Base-by-base conservation (phyloP, 2,797 vertebrate genomes). In the Anabas testudineus region DNA sequence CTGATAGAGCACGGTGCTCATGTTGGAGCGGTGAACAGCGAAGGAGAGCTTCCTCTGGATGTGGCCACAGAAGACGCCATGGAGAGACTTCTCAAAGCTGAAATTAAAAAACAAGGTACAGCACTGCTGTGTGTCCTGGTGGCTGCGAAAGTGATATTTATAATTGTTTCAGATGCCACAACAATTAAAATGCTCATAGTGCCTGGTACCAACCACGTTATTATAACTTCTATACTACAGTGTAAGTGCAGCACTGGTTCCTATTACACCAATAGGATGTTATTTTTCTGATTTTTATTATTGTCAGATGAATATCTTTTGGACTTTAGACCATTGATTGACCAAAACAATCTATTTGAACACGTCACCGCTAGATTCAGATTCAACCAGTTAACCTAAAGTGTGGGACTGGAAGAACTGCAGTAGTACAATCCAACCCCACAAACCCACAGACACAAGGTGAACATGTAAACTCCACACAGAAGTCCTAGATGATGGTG, bases 101-200 rank as follows among this genome's bases (percentile, higher is more conserved):
- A 95, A 88, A 92, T 96, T 59, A 96, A 95, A 65, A 96, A 95
- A 69, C 95, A 95, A 91, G 94, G 95, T 96, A 60, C 85, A 75
- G 18, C 75, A 26, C 22, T 0, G 0, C 45, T 30, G 13, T 2
- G 32, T 8, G 8, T 53, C 10, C 6, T 56, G 18, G 43, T 45
- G 24, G 4, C 24, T 4, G 4, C 24, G 24, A 26, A 30, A 7
- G 7, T 21, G 36, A 54, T 47, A 46, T 66, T 56, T 43, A 28
- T 7, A 2, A 10, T 42, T 7, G 14, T 21, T 30, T 30, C 28
- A 30, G 6, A 30, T 30, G 9, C n/a, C n/a, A 21, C 14, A 18
- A 8, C 13, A 46, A 18, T 6, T 39, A 22, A 21, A 36, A n/a
- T 28, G 28, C 28, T 15, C 0, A 39, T 22, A 39, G 47, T 34